Percentiles rank a stretch among this genome's conserved stretches.
phyloP scores from a whole-genome alignment of 2,113 vertebrate genomes.

The Athene noctua region DNA sequence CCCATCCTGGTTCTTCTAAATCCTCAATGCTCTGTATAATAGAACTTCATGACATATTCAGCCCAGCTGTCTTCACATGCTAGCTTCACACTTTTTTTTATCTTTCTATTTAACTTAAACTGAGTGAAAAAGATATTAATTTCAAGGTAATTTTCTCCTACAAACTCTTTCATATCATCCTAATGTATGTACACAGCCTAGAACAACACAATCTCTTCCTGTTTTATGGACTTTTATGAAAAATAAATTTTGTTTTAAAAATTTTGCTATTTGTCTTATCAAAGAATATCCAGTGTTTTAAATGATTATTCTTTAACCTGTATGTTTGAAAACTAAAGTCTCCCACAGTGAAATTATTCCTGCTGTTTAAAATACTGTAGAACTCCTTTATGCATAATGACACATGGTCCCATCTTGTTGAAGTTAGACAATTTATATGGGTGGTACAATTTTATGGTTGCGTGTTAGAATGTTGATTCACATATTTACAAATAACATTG shows the following conservation, averaged over 20 bases:
- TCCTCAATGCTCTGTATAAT: neutral
- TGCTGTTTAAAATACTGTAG: neutral
- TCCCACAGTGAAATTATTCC: neutral
- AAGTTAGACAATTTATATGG: neutral
- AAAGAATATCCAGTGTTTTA: neutral
- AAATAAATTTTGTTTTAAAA: neutral
- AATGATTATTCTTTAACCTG: neutral
- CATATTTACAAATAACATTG: neutral
- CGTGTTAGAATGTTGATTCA: neutral
- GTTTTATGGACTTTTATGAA: neutral
- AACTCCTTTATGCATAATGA: neutral
- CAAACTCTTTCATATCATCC: neutral
- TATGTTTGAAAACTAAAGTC: neutral
- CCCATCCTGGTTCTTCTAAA: neutral
- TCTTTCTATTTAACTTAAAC: neutral
- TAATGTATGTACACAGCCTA: neutral
- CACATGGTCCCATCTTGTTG: accelerated
- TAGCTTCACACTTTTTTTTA: neutral
- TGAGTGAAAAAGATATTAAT: neutral
- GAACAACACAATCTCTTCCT: neutral
- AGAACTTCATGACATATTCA: neutral
- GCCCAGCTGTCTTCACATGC: neutral
- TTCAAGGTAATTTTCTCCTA: neutral
- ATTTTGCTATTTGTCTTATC: neutral
- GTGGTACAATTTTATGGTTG: neutral